These are phyloP conservation scores for Pomacea maculata DNA, from an alignment of 1,140 invertebrate genomes.

Conservation along the genomic window DNA sequence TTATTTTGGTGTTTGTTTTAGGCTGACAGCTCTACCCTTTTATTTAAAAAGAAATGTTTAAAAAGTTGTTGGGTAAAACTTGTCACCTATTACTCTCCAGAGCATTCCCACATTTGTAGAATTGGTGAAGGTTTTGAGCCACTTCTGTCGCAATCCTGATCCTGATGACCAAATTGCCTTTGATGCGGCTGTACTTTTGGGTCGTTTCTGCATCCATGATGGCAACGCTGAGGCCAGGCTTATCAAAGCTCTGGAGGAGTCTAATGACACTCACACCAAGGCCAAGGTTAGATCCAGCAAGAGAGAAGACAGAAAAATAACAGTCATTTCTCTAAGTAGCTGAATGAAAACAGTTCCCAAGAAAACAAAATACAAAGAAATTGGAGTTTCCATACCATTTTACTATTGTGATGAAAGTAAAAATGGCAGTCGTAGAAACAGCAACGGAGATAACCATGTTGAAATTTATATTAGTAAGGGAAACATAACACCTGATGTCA, in stretches of 20 bases:
- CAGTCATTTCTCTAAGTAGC: not conserved
- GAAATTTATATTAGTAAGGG: no score
- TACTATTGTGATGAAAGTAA: no score
- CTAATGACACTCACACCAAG: conserved; percentile 52
- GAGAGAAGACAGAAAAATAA: no score
- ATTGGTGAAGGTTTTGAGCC: conserved; percentile 58
- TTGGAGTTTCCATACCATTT: no score
- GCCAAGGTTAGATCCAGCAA: conserved; percentile 42
- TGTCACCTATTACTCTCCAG: conserved; percentile 32
- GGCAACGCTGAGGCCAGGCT: conserved; percentile 51
- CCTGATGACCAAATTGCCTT: conserved; percentile 56
- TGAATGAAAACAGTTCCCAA: not conserved
- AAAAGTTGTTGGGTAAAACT: conserved; percentile 48
- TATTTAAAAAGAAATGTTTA: no score
- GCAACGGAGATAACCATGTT: no score
- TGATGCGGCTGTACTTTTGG: conserved; percentile 57
- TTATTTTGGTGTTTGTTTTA: no score
- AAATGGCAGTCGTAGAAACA: no score
- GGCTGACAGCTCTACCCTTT: no score
- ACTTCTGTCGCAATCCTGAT: conserved; percentile 58
- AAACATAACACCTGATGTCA: no score
- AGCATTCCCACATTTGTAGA: conserved; percentile 48
- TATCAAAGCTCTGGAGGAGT: conserved; percentile 41
- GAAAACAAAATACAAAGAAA: no score
- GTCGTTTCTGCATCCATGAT: conserved; percentile 59